phyloP scores from a whole-genome alignment of 1,140 invertebrate genomes.

The Papilio dardanus region DNA sequence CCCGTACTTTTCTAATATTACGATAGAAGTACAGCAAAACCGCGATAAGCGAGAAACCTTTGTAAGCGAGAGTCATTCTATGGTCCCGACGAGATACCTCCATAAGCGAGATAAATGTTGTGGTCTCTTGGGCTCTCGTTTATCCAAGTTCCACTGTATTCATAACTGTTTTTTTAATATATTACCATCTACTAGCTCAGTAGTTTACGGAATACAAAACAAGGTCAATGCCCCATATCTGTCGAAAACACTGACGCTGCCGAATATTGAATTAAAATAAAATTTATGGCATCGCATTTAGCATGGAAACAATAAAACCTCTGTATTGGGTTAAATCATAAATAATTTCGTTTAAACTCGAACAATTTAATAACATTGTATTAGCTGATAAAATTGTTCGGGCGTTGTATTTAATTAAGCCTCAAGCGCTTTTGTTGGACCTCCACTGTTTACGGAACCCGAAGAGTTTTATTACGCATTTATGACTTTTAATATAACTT shows the following conservation, averaged over 20 bases:
- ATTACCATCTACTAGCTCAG: neutral
- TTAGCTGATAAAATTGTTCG: constrained; percentile 54
- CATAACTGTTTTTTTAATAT: no score
- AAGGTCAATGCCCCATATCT: neutral
- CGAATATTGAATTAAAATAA: constrained; percentile 35
- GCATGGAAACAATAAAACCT: constrained; percentile 53
- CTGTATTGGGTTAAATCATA: constrained; percentile 53
- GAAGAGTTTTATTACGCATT: constrained; percentile 39
- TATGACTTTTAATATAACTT: constrained; percentile 48
- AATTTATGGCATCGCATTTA: constrained; percentile 53
- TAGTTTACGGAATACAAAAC: neutral
- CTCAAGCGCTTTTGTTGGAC: constrained; percentile 49
- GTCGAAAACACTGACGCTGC: neutral
- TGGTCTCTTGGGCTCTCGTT: no score
- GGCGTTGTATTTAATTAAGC: constrained; percentile 68
- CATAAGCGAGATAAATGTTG: no score
- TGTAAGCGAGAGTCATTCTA: no score
- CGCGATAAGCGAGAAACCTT: no score
- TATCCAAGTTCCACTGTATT: no score
- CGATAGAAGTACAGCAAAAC: no score
- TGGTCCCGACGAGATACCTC: no score
- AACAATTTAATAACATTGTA: constrained; percentile 68
- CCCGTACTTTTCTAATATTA: no score
- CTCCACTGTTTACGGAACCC: constrained; percentile 42
- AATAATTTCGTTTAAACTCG: constrained; percentile 53